Percentiles rank a stretch among this genome's conserved stretches.
These are phyloP conservation scores for Mormyrops boulengeri DNA, from an alignment of 2,797 vertebrate genomes.

Conservation along the genomic window DNA sequence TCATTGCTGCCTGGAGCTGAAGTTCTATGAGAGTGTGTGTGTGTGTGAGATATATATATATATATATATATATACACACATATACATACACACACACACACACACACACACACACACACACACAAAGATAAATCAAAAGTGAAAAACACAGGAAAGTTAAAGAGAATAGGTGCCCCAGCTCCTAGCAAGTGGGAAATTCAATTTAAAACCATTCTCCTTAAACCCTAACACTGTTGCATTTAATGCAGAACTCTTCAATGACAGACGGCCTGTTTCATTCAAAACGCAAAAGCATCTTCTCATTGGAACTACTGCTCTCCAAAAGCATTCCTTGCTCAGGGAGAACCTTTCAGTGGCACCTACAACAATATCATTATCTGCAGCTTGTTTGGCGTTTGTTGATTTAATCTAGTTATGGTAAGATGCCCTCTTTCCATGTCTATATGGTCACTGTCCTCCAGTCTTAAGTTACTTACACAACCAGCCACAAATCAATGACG, in stretches of 20 bases:
- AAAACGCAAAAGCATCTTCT: background rate
- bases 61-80: no score
- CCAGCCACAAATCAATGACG: background rate
- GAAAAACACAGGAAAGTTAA: background rate
- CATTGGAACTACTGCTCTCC: background rate
- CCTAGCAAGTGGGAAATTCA: background rate
- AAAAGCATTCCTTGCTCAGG: background rate
- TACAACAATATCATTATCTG: background rate
- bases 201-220: background rate
- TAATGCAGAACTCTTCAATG: slow-evolving; percentile 56
- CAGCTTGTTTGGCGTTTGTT: background rate
- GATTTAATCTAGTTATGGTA: background rate
- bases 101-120: no score
- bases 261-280: slow-evolving; percentile 43
- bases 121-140: background rate
- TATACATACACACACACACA: no score
- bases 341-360: background rate
- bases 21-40: background rate
- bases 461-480: background rate
- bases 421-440: background rate
- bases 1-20: background rate
- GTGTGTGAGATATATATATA: no score
- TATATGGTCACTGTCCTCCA: background rate
- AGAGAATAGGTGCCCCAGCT: background rate
- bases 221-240: slow-evolving; percentile 42